Base-by-base conservation (phyloP, 1,140 invertebrate genomes). In the Pseudomyrmex gracilis region DNA sequence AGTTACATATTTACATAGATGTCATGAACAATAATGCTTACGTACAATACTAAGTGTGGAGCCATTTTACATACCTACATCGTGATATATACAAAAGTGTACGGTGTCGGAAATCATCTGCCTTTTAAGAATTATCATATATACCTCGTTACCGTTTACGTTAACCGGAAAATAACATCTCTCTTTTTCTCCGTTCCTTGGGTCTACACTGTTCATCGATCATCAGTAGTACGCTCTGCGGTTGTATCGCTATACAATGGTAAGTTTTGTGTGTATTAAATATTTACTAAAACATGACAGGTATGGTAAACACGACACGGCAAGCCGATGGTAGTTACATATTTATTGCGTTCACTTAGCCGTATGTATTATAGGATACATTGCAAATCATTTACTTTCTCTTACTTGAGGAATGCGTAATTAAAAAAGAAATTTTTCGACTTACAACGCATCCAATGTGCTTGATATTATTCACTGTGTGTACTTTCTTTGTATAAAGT, bases 1-100 rank as follows among this genome's bases (percentile, higher is more conserved):
- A 93, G 90, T 93, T 93, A 93, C 91, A 93, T 94, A 94, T 94
- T 88, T 94, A 93, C 93, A 94, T 92, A 93, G 89, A 93, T 92
- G 90, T 90, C 91, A 91, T 93, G 89, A 93, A 93, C 90, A 93
- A 73, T 94, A 91, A 92, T 91, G 90, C 77, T 90, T 90, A 86
- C 70, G 55, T 83, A 89, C 71, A 73, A 17, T 83, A 73, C 73
- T 89, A 88, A 49, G 63, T 80, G 77, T 90, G 73, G 87, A 90
- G 80, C 85, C 86, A 92, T 86, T 92, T 92, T 91, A 91, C 88
- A 92, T 90, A 90, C 85, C 86, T 91, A 85, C 87, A 90, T 90
- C 77, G 74, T 92, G 87, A 73, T 93, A 92, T 93, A 88, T 93
- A 93, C 91, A 91, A 92, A 93, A 92, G 90, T 89, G 88, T 87